These are phyloP conservation scores for Brevipalpus yothersi DNA, from an alignment of 1,140 invertebrate species.

Conservation along the genomic window DNA sequence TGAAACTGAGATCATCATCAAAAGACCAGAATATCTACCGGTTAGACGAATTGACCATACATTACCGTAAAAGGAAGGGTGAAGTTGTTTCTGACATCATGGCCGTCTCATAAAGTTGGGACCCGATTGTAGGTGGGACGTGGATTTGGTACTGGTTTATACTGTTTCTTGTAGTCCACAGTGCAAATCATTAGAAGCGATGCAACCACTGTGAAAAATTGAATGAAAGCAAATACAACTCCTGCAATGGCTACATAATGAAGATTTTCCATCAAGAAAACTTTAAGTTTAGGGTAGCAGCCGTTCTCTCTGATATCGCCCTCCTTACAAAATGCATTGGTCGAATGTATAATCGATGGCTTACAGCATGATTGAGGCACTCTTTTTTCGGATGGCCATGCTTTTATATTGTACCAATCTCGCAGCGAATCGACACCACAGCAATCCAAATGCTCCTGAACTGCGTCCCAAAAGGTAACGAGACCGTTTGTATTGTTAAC, in stretches of 20 bases:
- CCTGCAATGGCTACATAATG: constrained; percentile 42
- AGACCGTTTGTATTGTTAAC: constrained; percentile 29
- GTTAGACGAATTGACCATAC: too few relatives aligned
- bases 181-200: constrained; percentile 51
- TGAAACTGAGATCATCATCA: too few relatives aligned
- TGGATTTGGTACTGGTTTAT: background rate
- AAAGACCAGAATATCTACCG: too few relatives aligned
- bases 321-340: background rate
- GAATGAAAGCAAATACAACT: constrained; percentile 38
- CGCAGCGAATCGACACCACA: constrained; percentile 56
- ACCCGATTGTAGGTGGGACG: constrained; percentile 8
- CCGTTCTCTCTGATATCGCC: constrained; percentile 23
- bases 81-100: too few relatives aligned
- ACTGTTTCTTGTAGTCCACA: constrained; percentile 36
- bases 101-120: constrained; percentile 3
- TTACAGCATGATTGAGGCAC: constrained; percentile 58
- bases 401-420: constrained; percentile 57
- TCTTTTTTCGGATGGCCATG: constrained; percentile 40
- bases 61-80: too few relatives aligned
- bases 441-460: constrained; percentile 46
- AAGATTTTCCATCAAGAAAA: constrained; percentile 38
- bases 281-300: constrained; percentile 36
- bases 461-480: constrained; percentile 39
- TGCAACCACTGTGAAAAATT: constrained; percentile 44
- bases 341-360: background rate